phyloP scores from a whole-genome alignment of 2,797 vertebrate genomes.

The Centroberyx gerrardi region DNA sequence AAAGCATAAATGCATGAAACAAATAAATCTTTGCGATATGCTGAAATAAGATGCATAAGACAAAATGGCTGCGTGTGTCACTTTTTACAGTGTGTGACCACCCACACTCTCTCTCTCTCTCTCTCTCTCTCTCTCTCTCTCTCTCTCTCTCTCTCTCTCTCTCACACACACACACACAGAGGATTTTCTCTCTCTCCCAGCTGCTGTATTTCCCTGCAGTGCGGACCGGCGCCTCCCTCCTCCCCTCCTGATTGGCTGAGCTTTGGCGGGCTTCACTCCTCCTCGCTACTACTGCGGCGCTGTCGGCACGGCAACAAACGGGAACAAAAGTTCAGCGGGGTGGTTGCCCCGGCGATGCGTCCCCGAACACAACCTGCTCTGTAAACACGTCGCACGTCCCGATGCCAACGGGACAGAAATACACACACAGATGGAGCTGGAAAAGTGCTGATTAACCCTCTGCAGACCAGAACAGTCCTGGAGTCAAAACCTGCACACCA shows the following conservation, averaged over 20 bases:
- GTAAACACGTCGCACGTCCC: constrained; percentile 18
- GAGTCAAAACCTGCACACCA: too few relatives aligned
- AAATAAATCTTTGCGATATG: too few relatives aligned
- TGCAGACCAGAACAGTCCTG: not conserved
- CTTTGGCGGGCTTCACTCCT: constrained; percentile 68
- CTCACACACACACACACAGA: constrained; percentile 14
- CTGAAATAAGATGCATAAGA: too few relatives aligned
- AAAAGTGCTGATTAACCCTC: not conserved
- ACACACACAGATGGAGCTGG: constrained; percentile 3
- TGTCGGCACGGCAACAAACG: constrained; percentile 5
- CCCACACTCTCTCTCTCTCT: constrained; percentile 2
- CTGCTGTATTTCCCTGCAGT: constrained; percentile 34
- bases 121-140: constrained; percentile 4
- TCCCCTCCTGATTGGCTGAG: constrained; percentile 50
- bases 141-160: constrained; percentile 6
- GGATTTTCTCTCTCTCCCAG: constrained; percentile 23
- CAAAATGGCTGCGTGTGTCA: not conserved
- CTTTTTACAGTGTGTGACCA: constrained; percentile 56
- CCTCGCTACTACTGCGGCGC: constrained; percentile 49
- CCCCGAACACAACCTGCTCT: constrained; percentile 46
- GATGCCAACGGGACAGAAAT: constrained; percentile 24
- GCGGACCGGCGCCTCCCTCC: constrained; percentile 23
- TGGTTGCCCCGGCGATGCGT: constrained; percentile 49
- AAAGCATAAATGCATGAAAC: not conserved
- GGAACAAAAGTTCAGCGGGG: constrained; percentile 70